A percentile compares a stretch with the other conserved stretches of the same genome.
phyloP scores from a whole-genome alignment of 2,113 vertebrate genomes.

The Cyprinus carpio region DNA sequence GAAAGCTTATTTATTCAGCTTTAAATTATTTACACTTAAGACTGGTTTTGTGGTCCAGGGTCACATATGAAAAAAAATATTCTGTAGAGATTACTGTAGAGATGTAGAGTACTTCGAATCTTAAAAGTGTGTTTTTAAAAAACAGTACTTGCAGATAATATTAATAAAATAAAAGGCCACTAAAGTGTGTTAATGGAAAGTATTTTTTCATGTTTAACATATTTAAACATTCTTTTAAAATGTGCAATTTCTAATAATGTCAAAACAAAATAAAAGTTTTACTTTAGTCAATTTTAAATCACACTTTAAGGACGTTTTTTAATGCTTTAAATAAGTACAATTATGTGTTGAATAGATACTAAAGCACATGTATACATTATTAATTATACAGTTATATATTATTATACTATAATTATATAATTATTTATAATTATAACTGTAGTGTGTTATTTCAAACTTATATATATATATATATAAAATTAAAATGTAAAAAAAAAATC shows the following conservation, averaged over 20 bases:
- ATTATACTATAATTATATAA: too few species aligned
- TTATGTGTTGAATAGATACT: background rate
- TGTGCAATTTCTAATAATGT: background rate
- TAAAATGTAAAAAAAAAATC: too few species aligned
- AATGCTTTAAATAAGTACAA: background rate
- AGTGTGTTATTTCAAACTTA: too few species aligned
- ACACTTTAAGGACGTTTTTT: background rate
- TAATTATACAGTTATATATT: too few species aligned
- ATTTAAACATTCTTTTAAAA: background rate
- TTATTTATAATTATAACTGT: too few species aligned
- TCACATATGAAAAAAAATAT: too few species aligned
- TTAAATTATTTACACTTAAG: too few species aligned
- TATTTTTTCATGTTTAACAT: background rate
- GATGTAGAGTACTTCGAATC: background rate
- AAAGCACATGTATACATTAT: too few species aligned
- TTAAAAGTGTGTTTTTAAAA: background rate
- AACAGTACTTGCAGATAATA: background rate
- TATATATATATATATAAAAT: too few species aligned
- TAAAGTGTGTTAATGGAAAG: background rate
- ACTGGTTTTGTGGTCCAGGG: too few species aligned
- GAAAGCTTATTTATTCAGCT: too few species aligned
- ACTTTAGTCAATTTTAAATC: background rate
- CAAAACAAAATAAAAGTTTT: background rate
- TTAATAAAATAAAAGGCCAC: background rate
- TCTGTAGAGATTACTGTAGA: background rate